Evolutionary conservation across 2,113 vertebrate genomes (phyloP), one percentile per base, ranked within the genome.

Genomic region (Urocitellus parryii): DNA sequence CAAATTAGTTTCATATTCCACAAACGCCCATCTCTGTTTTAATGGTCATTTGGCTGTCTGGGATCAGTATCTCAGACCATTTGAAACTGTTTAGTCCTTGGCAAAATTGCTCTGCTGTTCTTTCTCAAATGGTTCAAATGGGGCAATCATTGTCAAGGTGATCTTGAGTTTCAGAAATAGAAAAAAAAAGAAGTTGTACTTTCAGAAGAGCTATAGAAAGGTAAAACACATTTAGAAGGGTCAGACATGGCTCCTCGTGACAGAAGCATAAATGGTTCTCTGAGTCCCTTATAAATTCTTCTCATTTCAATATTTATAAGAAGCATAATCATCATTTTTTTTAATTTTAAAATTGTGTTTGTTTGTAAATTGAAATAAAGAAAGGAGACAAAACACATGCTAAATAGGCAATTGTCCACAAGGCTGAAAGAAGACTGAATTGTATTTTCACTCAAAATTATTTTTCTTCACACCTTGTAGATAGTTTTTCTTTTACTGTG

Each of bases 81-180:
- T 85, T 97, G 96, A 97, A 97, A 93, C 65, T 97, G 87, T 93
- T 97, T 96, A 97, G 97, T 96, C 73, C 87, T 96, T 89, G 89
- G n/a, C 61, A 90, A 97, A 97, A 98, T 97, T 96, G 96, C 95
- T 96, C 80, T 89, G 89, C 93, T 97, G 53, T 95, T 94, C 95
- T 90, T 78, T 94, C 77, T 96, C 91, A 96, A 96, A 97, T 80
- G 81, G 86, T 93, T 96, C 96, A 97, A 96, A 96, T 97, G 89
- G 88, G 92, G 91, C 93, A 96, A 97, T 98, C 97, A 96, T 73
- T 94, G 77, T 96, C 93, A 98, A 97, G 95, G 97, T 98, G 97
- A 97, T 97, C 91, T 97, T 96, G 83, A 96, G 80, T 77, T 85
- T 95, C 34, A 91, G 87, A 97, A 96, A 95, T 12, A 91, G 45